A percentile compares a stretch with the other conserved stretches of the same genome.
Conservation (phyloP, 2,113 vertebrate species). For the Platysternon megacephalum region DNA sequence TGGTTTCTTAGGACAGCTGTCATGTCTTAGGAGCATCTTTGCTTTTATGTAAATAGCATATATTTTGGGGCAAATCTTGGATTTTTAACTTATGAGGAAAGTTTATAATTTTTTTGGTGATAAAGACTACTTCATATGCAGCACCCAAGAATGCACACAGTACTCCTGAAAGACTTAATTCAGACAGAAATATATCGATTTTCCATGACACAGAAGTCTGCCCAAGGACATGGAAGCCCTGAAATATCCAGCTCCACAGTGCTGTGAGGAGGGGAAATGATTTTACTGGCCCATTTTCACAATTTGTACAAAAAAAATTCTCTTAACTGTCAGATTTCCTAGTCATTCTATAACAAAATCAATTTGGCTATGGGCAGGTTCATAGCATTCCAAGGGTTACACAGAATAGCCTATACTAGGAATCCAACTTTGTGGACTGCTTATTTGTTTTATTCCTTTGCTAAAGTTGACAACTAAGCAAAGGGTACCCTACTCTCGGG, state of each 20-base stretch:
- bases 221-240: not conserved
- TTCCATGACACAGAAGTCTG: not conserved
- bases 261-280: fast-evolving
- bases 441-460: not conserved
- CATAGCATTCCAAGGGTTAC: not conserved
- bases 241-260: not conserved
- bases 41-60: not conserved
- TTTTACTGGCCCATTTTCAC: not conserved
- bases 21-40: not conserved
- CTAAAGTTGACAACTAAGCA: not conserved
- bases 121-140: not conserved
- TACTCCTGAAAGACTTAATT: not conserved
- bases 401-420: not conserved
- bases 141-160: not conserved
- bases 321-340: not conserved
- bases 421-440: not conserved
- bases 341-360: not conserved
- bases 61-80: not conserved
- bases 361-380: not conserved
- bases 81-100: not conserved
- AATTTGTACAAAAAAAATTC: not conserved
- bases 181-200: not conserved
- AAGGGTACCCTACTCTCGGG: not conserved
- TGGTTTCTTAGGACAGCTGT: not conserved
- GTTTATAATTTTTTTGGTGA: not conserved